Evolutionary conservation across 2,797 vertebrate genomes (phyloP).

Genomic region (Thaleichthys pacificus): DNA sequence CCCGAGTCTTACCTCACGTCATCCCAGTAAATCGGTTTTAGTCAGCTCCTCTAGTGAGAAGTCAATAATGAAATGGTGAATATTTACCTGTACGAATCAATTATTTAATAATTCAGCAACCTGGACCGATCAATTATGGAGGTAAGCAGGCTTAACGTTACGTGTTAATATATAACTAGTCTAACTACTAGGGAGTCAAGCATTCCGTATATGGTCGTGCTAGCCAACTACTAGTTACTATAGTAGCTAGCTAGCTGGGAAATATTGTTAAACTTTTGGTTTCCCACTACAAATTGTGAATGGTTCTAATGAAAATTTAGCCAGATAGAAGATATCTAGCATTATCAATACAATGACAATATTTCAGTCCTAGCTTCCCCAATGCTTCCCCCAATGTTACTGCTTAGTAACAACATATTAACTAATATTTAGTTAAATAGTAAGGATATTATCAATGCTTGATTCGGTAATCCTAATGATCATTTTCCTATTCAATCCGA

Average conservation of each 20-base stretch:
- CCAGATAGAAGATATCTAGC: no score
- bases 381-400: no score
- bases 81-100: slow-evolving; percentile 6
- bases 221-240: not conserved
- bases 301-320: no score
- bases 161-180: not conserved
- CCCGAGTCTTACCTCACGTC: not conserved
- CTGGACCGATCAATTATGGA: not conserved
- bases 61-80: slow-evolving; percentile 4
- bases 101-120: not conserved
- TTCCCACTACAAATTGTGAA: no score
- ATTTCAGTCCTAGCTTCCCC: no score
- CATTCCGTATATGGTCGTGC: not conserved
- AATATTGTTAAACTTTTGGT: not conserved
- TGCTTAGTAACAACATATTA: no score
- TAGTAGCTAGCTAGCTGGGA: not conserved
- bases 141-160: slow-evolving; percentile 30
- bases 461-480: not conserved
- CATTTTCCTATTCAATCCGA: not conserved
- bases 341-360: no score
- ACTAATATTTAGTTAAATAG: not conserved
- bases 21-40: slow-evolving; percentile 10
- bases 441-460: not conserved
- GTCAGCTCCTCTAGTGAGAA: not conserved
- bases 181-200: not conserved